Conservation (phyloP, 2,113 vertebrate species). For the Zonotrichia leucophrys region DNA sequence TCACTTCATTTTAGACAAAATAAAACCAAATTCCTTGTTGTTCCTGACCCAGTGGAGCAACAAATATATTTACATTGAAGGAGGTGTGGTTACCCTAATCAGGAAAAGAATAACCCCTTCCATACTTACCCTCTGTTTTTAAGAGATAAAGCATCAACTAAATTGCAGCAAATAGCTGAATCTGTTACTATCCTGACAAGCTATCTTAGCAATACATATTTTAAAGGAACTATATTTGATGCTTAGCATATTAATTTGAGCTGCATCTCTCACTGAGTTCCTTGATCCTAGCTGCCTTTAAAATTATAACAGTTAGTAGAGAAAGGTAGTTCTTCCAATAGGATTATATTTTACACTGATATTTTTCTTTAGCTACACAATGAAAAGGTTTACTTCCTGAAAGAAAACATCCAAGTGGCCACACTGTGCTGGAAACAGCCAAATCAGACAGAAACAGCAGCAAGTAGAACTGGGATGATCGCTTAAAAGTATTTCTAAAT, state of each 20-base stretch:
- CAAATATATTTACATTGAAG: neutral
- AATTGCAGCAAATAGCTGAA: neutral
- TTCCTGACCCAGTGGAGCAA: neutral
- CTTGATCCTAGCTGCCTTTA: neutral
- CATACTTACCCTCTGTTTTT: neutral
- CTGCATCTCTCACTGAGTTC: neutral
- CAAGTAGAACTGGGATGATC: neutral
- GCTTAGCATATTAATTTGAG: neutral
- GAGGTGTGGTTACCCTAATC: neutral
- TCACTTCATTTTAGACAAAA: neutral
- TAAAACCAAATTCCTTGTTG: neutral
- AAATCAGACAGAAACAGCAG: neutral
- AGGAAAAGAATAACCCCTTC: neutral
- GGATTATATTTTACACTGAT: neutral
- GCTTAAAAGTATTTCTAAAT: neutral
- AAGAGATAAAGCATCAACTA: neutral
- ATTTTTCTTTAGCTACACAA: neutral
- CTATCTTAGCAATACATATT: neutral
- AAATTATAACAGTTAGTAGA: neutral
- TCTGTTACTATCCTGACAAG: neutral
- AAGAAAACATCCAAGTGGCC: neutral
- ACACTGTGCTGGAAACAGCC: neutral
- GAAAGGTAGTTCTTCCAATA: neutral
- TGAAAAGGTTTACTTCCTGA: neutral
- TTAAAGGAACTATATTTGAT: neutral